Evolutionary conservation across 2,797 vertebrate species (phyloP), one percentile per base, ranked within the genome.

Genomic region (Acipenser oxyrinchus): DNA sequence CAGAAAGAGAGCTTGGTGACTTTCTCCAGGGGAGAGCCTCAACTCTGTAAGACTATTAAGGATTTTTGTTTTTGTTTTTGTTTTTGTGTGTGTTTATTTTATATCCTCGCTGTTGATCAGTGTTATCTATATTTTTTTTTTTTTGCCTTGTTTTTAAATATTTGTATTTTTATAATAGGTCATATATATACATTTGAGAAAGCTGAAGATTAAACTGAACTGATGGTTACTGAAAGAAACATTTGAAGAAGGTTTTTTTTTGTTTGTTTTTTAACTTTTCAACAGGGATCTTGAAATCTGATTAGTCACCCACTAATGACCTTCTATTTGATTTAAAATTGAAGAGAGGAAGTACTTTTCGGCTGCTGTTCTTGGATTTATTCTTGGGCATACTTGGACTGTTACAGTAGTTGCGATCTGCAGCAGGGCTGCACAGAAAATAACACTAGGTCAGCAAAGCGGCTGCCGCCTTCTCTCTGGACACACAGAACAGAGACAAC

Each of bases 81-180:
- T 66, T 67, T 63, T 76, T 71, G 18, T 48, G 37, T 66, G 73
- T 60, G 61, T 76, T 76, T 78, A 69, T 57, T 76, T 80, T 71
- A 83, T 81, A 71, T 72, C 83, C 83, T 80, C 83, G 80, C 94
- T 95, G 93, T 95, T 95, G 94, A 97, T 85, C 91, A 77, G 93
- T 93, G 76, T 84, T 71, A 73, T 68, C 70, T 74, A 55, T 68
- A n/a, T 70, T 68, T 72, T 74, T 77, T 15, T 70, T 68, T 72
- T 74, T 77, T 77, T 71, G 68, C 72, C 71, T 78, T 79, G 72
- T 78, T 83, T 86, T 83, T 82, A 80, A 81, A 77, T 74, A 64
- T 63, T 83, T 80, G 81, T 84, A 69, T 73, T 82, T 83, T 84
- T 84, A 77, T 78, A 80, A 71, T 78, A 74, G 81, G 78, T 51